Evolutionary conservation across 2,113 vertebrate species (phyloP).

Genomic region (Corythornis madagascariensis): DNA sequence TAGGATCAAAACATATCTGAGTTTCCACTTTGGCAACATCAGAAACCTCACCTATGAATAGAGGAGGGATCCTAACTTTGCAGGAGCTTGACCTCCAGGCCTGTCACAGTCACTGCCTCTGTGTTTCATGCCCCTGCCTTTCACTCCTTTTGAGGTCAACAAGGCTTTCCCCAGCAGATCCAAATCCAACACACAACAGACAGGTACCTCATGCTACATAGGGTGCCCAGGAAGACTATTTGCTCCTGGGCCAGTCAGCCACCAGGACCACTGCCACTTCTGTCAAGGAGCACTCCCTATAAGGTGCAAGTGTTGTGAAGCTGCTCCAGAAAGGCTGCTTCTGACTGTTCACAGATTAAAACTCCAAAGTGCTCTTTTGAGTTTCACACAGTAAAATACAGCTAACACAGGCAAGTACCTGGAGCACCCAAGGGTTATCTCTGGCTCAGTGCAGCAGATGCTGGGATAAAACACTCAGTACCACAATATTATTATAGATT

Average conservation of each 20-base stretch:
- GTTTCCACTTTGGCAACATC: neutral
- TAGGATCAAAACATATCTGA: neutral
- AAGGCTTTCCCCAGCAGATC: neutral
- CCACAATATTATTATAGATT: fast-evolving
- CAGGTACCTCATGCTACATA: fast-evolving
- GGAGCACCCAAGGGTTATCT: neutral
- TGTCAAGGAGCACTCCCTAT: fast-evolving
- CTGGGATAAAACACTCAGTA: neutral
- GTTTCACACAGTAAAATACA: neutral
- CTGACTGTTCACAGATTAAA: neutral
- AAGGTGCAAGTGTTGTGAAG: neutral
- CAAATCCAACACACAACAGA: neutral
- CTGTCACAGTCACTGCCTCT: neutral
- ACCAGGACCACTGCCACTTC: neutral
- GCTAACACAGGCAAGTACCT: neutral
- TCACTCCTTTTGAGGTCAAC: neutral
- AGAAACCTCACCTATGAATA: neutral
- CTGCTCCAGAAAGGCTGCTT: neutral
- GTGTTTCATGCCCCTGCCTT: neutral
- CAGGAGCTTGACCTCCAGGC: neutral
- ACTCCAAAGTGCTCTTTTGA: no score
- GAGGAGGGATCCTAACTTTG: neutral
- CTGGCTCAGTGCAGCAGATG: neutral
- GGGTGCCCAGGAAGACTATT: fast-evolving
- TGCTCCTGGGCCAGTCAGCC: neutral